Evolutionary conservation across 2,113 vertebrate species (phyloP).

Genomic region (Guaruba guarouba): DNA sequence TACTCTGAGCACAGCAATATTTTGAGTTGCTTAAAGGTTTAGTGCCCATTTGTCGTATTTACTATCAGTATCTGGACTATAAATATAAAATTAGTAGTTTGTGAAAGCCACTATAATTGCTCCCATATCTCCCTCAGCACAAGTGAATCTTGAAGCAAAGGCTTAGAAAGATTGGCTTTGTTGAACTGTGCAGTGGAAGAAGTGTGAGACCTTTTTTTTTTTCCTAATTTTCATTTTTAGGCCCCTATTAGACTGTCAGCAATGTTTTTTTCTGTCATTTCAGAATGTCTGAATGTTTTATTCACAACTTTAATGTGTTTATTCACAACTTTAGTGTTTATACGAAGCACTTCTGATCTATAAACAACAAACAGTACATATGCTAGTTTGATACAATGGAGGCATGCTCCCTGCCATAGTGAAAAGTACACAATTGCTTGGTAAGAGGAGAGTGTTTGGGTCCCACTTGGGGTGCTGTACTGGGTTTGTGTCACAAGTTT

Average conservation of each 20-base stretch:
- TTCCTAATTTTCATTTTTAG: neutral
- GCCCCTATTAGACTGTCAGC: neutral
- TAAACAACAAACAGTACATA: neutral
- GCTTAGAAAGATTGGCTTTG: neutral
- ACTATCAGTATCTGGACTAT: conserved; percentile 11
- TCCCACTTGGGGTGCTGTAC: neutral
- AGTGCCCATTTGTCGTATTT: conserved; percentile 33
- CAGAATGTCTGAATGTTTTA: neutral
- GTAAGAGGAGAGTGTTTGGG: neutral
- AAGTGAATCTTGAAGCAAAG: conserved; percentile 25
- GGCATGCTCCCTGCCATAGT: neutral
- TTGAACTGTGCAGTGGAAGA: neutral
- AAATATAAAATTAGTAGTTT: conserved; percentile 1
- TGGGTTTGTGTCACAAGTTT: neutral
- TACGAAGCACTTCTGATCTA: neutral
- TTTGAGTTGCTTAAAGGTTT: conserved; percentile 10
- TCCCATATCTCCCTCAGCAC: neutral
- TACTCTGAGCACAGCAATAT: neutral
- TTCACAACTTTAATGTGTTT: neutral
- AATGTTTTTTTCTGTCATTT: neutral
- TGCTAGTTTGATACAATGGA: neutral
- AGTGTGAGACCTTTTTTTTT: neutral
- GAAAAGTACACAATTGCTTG: neutral
- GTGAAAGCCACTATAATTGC: conserved; percentile 11
- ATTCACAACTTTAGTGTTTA: neutral